Conservation (phyloP, 2,797 vertebrate species). For the Nannoperca australis region DNA sequence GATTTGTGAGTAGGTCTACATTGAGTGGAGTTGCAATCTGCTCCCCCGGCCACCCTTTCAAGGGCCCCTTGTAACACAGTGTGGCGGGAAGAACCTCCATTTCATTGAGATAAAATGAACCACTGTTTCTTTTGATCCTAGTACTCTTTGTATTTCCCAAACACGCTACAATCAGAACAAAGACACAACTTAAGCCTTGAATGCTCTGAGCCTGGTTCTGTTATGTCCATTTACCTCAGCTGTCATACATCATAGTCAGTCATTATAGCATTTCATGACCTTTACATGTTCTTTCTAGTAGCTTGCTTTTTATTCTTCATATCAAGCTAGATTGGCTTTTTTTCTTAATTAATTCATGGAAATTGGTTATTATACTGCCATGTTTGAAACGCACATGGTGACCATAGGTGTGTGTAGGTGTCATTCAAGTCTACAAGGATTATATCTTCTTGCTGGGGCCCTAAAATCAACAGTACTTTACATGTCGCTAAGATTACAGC, state of each 20-base stretch:
- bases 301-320: conserved; percentile 33
- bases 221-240: conserved; percentile 62
- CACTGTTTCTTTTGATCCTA: conserved; percentile 72
- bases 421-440: neutral
- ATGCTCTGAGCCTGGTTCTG: conserved; percentile 51
- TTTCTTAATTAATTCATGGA: conserved; percentile 4
- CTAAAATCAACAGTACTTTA: neutral
- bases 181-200: conserved; percentile 45
- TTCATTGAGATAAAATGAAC: conserved; percentile 63
- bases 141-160: conserved; percentile 61
- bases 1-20: conserved; percentile 37
- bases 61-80: conserved; percentile 37
- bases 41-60: conserved; percentile 54
- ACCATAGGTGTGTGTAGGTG: conserved; percentile 1
- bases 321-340: conserved; percentile 2
- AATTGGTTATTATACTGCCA: neutral
- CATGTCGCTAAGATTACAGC: neutral
- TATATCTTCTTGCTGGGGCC: neutral
- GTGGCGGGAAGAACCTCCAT: conserved; percentile 57
- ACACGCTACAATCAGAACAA: conserved; percentile 67
- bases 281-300: conserved; percentile 36
- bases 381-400: neutral
- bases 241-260: conserved; percentile 55
- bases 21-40: conserved; percentile 28
- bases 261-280: conserved; percentile 48